Conservation (phyloP, 2,113 vertebrate species). For the Campylorhamphus procurvoides region DNA sequence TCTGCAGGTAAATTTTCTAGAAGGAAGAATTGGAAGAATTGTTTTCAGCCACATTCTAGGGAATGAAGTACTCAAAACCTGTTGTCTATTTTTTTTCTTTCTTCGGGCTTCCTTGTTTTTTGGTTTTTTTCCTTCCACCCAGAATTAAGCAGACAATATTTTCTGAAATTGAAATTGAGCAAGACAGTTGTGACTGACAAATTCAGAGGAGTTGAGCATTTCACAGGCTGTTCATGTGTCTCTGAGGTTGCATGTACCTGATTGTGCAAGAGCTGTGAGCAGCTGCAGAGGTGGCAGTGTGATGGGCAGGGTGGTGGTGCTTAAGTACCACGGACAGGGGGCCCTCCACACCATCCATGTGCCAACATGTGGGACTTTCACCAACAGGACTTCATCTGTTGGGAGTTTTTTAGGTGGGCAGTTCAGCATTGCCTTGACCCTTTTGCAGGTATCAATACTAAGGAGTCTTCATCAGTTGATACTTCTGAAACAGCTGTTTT, state of each 20-base stretch:
- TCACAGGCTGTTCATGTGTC: not conserved
- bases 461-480: not conserved
- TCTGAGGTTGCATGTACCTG: not conserved
- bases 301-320: not conserved
- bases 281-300: not conserved
- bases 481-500: not conserved
- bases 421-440: not conserved
- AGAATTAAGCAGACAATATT: not conserved
- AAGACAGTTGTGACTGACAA: not conserved
- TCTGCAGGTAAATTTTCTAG: not conserved
- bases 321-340: slow-evolving; percentile 56
- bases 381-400: not conserved
- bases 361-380: not conserved
- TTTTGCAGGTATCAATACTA: not conserved
- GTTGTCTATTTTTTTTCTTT: not conserved
- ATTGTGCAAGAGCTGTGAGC: not conserved
- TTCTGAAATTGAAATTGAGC: not conserved
- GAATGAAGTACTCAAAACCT: not conserved
- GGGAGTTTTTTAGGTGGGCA: not conserved
- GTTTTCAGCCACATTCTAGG: not conserved
- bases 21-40: not conserved
- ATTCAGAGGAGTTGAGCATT: not conserved
- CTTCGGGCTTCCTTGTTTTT: not conserved
- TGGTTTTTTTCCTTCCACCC: not conserved
- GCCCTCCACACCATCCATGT: not conserved